A percentile compares a stretch with the other conserved stretches of the same genome.
Conservation (phyloP, 2,797 vertebrate species). For the Crypturellus tataupa region DNA sequence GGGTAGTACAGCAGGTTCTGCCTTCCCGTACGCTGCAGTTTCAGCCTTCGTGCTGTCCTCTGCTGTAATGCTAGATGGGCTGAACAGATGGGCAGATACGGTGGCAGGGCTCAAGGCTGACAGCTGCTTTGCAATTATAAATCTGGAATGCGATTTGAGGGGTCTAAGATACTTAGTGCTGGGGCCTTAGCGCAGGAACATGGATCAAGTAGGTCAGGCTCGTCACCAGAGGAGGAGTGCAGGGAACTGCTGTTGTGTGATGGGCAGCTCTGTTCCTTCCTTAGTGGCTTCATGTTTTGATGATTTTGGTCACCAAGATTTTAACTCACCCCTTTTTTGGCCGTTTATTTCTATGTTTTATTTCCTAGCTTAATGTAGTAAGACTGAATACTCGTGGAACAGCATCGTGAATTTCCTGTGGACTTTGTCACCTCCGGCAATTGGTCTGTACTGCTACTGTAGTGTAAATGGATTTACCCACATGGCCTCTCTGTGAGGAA, state of each 20-base stretch:
- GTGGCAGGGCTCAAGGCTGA: slow-evolving; percentile 59
- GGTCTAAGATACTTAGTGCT: slow-evolving; percentile 63
- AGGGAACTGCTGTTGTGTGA: not conserved
- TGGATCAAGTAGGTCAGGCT: slow-evolving; percentile 58
- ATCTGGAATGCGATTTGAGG: slow-evolving; percentile 76
- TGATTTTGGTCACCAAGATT: not conserved
- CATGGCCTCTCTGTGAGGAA: not conserved
- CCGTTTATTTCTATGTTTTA: not conserved
- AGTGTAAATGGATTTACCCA: not conserved
- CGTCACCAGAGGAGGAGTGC: not conserved
- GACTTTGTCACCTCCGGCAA: not conserved
- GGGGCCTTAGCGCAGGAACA: slow-evolving; percentile 29
- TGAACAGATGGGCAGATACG: slow-evolving; percentile 59
- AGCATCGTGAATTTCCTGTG: not conserved
- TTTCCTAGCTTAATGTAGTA: not conserved
- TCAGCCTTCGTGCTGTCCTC: slow-evolving; percentile 55
- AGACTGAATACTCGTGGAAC: not conserved
- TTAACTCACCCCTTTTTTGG: not conserved
- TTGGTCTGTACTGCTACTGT: not conserved
- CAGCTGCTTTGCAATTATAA: slow-evolving; percentile 74
- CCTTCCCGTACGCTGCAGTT: not conserved
- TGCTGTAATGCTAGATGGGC: slow-evolving; percentile 69
- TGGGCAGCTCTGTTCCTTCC: not conserved
- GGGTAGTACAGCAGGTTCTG: slow-evolving; percentile 23
- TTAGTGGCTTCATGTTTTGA: not conserved